Evolutionary conservation across 1,140 invertebrate species (phyloP).

Genomic region (Aphaenogaster rudis): DNA sequence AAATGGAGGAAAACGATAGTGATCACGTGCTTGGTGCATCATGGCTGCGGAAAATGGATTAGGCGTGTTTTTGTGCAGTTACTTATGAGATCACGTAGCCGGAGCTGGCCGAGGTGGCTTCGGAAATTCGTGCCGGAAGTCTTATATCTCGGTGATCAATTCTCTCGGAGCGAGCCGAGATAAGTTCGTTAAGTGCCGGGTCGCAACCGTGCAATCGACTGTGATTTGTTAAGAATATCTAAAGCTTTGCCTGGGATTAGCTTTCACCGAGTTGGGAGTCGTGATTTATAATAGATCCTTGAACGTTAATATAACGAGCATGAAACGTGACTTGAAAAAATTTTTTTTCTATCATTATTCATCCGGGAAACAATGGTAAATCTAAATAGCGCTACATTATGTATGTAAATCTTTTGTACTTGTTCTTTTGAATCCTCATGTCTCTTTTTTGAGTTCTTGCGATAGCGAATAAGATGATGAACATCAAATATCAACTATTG

Average conservation of each 20-base stretch:
- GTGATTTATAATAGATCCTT: slow-evolving; percentile 45
- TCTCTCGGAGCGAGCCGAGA: slow-evolving; percentile 64
- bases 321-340: slow-evolving; percentile 28
- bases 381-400: not conserved
- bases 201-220: slow-evolving; percentile 70
- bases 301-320: slow-evolving; percentile 45
- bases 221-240: slow-evolving; percentile 72
- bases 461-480: not conserved
- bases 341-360: slow-evolving; percentile 43
- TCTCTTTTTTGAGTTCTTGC: not conserved
- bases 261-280: slow-evolving; percentile 52
- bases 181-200: slow-evolving; percentile 71
- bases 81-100: slow-evolving; percentile 66
- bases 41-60: slow-evolving; percentile 70
- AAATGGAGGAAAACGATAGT: slow-evolving; percentile 53
- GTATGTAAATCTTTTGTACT: not conserved
- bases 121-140: slow-evolving; percentile 73
- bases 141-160: slow-evolving; percentile 70
- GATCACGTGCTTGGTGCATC: slow-evolving; percentile 51
- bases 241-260: slow-evolving; percentile 61
- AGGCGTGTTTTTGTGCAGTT: slow-evolving; percentile 74
- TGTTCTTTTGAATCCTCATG: not conserved
- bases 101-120: slow-evolving; percentile 48
- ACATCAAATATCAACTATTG: not conserved
- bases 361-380: not conserved